Evolutionary conservation across 1,140 invertebrate genomes (phyloP).

Genomic region (Ditylenchus dipsaci): DNA sequence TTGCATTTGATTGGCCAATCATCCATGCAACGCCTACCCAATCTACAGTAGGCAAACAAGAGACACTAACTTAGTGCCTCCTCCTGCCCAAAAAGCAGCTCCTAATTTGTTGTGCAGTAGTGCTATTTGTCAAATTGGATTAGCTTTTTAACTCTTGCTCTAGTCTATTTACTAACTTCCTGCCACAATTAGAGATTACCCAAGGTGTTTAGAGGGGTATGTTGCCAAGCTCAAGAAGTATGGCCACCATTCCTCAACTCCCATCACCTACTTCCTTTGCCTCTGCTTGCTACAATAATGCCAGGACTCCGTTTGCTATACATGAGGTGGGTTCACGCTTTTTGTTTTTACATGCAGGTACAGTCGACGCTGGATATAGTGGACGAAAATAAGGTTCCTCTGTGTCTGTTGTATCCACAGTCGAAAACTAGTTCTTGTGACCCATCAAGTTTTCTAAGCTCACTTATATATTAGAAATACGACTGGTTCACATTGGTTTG

Average conservation of each 20-base stretch:
- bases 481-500: background rate
- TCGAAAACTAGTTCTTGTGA: background rate
- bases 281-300: slow-evolving; percentile 21
- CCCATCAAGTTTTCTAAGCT: background rate
- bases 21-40: background rate
- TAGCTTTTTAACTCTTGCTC: background rate
- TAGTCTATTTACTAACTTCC: background rate
- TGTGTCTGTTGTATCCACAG: background rate
- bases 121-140: background rate
- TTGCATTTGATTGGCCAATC: slow-evolving; percentile 1
- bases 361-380: background rate
- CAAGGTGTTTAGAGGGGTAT: background rate
- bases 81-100: background rate
- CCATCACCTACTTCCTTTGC: slow-evolving; percentile 17
- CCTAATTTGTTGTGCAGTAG: background rate
- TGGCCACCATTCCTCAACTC: slow-evolving; percentile 15
- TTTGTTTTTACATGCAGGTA: background rate
- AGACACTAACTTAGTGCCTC: background rate
- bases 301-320: slow-evolving; percentile 14
- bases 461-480: background rate
- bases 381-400: background rate
- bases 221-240: slow-evolving; percentile 12
- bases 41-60: background rate
- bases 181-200: no score
- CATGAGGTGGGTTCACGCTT: background rate